Evolutionary conservation across 2,113 vertebrate species (phyloP), one percentile per base, ranked within the genome.

Genomic region (Gopherus evgoodei): DNA sequence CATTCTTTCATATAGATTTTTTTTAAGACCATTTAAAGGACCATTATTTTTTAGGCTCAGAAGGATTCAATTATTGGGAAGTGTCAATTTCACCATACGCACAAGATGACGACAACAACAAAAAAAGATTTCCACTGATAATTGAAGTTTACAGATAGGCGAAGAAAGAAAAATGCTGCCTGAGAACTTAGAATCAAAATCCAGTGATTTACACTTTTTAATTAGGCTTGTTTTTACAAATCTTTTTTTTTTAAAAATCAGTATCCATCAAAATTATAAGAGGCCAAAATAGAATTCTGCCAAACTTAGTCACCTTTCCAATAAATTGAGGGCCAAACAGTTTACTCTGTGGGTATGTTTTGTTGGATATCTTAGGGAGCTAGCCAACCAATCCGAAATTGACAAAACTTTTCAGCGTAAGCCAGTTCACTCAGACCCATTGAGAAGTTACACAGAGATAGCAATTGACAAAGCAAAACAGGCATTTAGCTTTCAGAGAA

Each of bases 1-100:
- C 78, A 84, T 89, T 94, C n/a, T 57, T 95, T 88, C 75, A 93
- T 12, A 94, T 93, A 59, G 35, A 8, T 87, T 95, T 62, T 62
- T 50, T 69, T n/a, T 19, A 69, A 69, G 62, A 69, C 16, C 35
- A n/a, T n/a, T 69, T 69, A 69, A 69, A 35, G 62, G 62, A n/a
- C 35, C 29, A 35, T 31, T 35, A 35, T 16, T 31, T 35, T 49
- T 86, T 91, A 95, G 89, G 83, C 62, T 88, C 83, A 52, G 19
- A 44, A 65, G 24, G 31, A 81, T 76, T 62, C 6, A 31, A 62
- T 31, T 35, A 62, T 62, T 14, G 13, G 10, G 47, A 49, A 49
- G 47, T 49, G 47, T 49, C 47, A 49, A 49, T 49, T 49, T 49
- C 47, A 49, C 47, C 47, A 49, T 49, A 49, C 10, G 47, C 47